phyloP scores from a whole-genome alignment of 2,113 vertebrate species.

The Azemiops feae region DNA sequence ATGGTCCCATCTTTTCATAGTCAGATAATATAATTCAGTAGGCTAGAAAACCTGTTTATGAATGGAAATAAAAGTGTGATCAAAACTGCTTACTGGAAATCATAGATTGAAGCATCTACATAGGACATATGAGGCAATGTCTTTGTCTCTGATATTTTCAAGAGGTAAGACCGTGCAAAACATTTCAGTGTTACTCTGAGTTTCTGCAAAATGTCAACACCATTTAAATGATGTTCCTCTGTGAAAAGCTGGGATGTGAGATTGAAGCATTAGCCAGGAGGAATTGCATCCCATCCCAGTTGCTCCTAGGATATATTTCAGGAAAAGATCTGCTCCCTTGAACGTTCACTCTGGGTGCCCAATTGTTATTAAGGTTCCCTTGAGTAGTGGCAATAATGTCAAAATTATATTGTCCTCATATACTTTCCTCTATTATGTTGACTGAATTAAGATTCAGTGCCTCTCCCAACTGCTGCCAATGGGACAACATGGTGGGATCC shows the following conservation, averaged over 20 bases:
- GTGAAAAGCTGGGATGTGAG: not conserved
- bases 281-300: not conserved
- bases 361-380: not conserved
- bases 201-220: not conserved
- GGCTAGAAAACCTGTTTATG: not conserved
- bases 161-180: not conserved
- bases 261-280: not conserved
- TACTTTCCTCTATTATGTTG: not conserved
- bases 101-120: not conserved
- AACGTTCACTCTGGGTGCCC: not conserved
- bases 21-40: not conserved
- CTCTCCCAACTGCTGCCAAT: not conserved
- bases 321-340: not conserved
- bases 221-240: not conserved
- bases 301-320: too few relatives aligned
- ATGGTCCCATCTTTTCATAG: not conserved
- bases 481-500: not conserved
- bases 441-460: not conserved
- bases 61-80: not conserved
- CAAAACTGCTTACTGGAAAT: not conserved
- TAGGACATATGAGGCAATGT: too few relatives aligned
- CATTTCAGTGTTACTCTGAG: not conserved
- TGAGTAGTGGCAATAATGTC: not conserved
- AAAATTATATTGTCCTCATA: not conserved
- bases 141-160: not conserved